phyloP scores from a whole-genome alignment of 2,888 invertebrate genomes.

The Troides aeacus region DNA sequence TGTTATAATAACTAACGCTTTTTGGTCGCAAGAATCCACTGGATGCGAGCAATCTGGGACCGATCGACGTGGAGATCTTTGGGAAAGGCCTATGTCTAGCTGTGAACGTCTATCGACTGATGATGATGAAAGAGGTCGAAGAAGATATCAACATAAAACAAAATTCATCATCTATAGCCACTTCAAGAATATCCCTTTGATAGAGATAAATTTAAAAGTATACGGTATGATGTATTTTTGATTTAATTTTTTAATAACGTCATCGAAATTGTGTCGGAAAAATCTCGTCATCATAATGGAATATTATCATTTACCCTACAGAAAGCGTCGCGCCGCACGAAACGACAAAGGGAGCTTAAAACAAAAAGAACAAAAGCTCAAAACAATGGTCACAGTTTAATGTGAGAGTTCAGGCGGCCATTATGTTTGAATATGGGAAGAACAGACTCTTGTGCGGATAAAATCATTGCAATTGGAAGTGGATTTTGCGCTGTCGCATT shows the following conservation, averaged over 20 bases:
- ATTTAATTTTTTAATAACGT: background rate
- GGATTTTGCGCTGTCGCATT: slow-evolving; percentile 36
- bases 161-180: no score
- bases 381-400: slow-evolving; percentile 71
- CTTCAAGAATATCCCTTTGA: no score
- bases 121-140: no score
- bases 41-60: no score
- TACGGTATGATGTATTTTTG: no score
- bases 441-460: slow-evolving; percentile 46
- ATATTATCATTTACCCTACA: slow-evolving; percentile 54
- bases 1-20: no score
- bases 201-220: no score
- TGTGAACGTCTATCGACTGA: no score
- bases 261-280: slow-evolving; percentile 18
- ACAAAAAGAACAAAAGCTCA: slow-evolving; percentile 65
- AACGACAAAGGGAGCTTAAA: slow-evolving; percentile 59
- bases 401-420: slow-evolving; percentile 60
- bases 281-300: slow-evolving; percentile 32
- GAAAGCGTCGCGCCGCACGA: slow-evolving; percentile 42
- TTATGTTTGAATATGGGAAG: slow-evolving; percentile 66
- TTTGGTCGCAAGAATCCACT: no score
- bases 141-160: no score
- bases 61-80: no score
- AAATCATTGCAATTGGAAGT: slow-evolving; percentile 55
- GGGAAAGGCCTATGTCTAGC: no score